Percentiles rank a stretch among this genome's conserved stretches.
phyloP scores from a whole-genome alignment of 2,797 vertebrate genomes.

The Sus cebifrons region DNA sequence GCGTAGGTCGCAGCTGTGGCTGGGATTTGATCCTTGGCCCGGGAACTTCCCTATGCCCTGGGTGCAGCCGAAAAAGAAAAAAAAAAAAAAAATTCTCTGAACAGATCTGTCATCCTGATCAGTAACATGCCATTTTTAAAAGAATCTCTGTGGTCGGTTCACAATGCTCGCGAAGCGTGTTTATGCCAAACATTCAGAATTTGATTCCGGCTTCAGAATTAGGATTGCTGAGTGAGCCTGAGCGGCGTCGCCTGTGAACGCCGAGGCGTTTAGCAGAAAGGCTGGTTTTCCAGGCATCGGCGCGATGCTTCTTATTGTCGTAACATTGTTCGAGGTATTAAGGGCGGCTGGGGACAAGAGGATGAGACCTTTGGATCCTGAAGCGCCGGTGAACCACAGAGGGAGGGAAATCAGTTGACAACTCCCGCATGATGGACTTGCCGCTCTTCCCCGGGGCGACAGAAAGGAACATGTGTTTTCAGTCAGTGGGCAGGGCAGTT shows the following conservation, averaged over 20 bases:
- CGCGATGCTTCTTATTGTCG: not conserved
- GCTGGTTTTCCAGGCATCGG: not conserved
- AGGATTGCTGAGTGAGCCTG: not conserved
- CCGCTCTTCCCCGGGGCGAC: constrained; percentile 77
- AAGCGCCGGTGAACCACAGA: constrained; percentile 67
- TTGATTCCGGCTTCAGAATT: constrained; percentile 13
- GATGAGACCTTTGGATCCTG: constrained; percentile 68
- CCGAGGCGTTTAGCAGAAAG: not conserved
- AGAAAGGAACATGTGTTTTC: constrained; percentile 82
- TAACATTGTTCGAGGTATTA: not conserved
- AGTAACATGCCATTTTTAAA: not conserved
- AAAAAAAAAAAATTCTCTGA: too few species aligned
- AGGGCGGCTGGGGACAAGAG: constrained; percentile 45
- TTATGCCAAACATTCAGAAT: not conserved
- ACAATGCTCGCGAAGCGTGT: not conserved
- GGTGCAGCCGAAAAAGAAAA: too few species aligned
- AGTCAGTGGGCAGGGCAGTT: constrained; percentile 73
- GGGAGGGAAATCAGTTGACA: constrained; percentile 77
- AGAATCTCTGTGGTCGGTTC: not conserved
- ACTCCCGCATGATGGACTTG: constrained; percentile 72
- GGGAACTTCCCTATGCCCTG: too few species aligned
- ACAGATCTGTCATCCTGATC: not conserved
- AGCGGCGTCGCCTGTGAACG: not conserved
- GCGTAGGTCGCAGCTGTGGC: too few species aligned
- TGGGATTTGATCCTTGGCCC: too few species aligned